Conservation (phyloP, 1,140 invertebrate species). For the Penaeus chinensis region DNA sequence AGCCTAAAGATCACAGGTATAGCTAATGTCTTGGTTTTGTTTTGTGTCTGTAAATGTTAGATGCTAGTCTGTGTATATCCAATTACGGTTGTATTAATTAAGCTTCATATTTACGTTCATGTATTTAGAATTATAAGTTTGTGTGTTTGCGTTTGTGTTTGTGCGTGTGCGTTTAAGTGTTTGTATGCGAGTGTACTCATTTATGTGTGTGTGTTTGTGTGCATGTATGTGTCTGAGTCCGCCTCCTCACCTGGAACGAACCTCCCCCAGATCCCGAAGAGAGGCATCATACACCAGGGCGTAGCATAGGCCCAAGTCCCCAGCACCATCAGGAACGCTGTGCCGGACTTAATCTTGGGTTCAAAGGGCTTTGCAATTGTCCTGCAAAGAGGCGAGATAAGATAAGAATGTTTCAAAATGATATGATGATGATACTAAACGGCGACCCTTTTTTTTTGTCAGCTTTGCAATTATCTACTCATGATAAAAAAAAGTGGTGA, state of each 20-base stretch:
- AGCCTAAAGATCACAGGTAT: too few species aligned
- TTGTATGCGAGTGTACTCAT: not conserved
- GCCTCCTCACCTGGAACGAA: slow-evolving; percentile 79
- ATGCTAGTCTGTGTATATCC: too few species aligned
- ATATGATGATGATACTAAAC: too few species aligned
- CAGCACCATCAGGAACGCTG: slow-evolving; percentile 80
- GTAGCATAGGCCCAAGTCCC: slow-evolving; percentile 82
- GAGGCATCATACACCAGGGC: slow-evolving; percentile 83
- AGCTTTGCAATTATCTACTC: too few species aligned
- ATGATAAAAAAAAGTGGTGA: too few species aligned
- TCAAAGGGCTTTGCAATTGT: slow-evolving; percentile 86
- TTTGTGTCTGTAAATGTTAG: too few species aligned
- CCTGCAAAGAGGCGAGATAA: slow-evolving; percentile 71
- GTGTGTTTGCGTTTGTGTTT: not conserved
- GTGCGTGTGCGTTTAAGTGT: not conserved
- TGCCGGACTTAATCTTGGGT: slow-evolving; percentile 79
- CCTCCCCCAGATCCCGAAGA: slow-evolving; percentile 83
- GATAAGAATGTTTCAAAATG: not conserved
- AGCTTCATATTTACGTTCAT: too few species aligned
- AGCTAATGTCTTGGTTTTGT: too few species aligned
- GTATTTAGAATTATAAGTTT: not conserved
- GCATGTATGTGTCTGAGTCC: too few species aligned
- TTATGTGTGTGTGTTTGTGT: not conserved
- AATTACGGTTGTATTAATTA: too few species aligned
- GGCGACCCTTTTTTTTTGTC: too few species aligned